Conservation (phyloP, 2,888 invertebrate genomes). For the Drosophila neonasuta region DNA sequence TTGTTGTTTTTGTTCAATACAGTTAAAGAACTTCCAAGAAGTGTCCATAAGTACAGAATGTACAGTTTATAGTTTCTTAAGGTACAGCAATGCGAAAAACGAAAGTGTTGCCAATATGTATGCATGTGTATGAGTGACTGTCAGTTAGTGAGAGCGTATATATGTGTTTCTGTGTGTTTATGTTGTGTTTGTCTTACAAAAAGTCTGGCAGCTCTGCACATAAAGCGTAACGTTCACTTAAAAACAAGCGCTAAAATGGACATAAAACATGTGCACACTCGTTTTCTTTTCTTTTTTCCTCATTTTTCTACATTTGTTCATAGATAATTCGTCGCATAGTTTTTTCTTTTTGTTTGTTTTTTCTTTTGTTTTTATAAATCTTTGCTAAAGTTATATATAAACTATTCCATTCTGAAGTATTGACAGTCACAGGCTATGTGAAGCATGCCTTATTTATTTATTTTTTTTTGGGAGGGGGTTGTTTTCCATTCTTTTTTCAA, state of each 20-base stretch:
- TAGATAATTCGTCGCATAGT: constrained; percentile 32
- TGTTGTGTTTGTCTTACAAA: constrained; percentile 57
- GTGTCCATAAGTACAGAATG: constrained; percentile 70
- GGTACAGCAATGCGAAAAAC: constrained; percentile 77
- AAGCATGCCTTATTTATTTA: constrained; percentile 60
- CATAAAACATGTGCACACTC: constrained; percentile 60
- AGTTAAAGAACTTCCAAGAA: constrained; percentile 69
- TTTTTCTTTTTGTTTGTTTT: constrained; percentile 33
- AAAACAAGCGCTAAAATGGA: constrained; percentile 67
- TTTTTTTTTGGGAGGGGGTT: constrained; percentile 14
- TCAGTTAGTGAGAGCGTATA: not conserved
- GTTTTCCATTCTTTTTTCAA: constrained; percentile 40
- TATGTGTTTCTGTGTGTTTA: constrained; percentile 3
- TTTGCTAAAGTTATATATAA: constrained; percentile 76
- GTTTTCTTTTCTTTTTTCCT: constrained; percentile 9
- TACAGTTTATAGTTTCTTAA: constrained; percentile 58
- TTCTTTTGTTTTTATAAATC: constrained; percentile 52
- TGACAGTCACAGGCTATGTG: constrained; percentile 81
- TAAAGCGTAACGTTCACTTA: constrained; percentile 72
- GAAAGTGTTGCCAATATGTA: constrained; percentile 65
- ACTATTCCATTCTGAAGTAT: constrained; percentile 78
- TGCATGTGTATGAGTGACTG: constrained; percentile 36
- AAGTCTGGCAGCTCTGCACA: constrained; percentile 69
- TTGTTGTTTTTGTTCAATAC: constrained; percentile 36
- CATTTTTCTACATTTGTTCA: constrained; percentile 43